Evolutionary conservation across 1,140 invertebrate species (phyloP).

Genomic region (Leptinotarsa defecta): DNA sequence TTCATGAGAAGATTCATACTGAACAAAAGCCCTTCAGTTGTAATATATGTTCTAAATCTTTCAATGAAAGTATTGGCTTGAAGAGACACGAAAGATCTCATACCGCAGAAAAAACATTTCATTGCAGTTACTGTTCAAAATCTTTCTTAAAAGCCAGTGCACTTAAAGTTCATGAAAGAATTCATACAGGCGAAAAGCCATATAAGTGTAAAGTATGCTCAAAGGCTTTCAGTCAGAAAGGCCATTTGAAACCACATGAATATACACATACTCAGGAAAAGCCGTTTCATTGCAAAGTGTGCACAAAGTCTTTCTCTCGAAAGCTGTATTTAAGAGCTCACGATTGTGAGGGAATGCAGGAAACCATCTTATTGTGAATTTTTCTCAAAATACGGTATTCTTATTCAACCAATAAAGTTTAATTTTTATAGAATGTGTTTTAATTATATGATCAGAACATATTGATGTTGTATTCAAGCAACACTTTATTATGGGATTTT

Average conservation of each 20-base stretch:
- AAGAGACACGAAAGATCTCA: not conserved
- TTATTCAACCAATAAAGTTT: too few species aligned
- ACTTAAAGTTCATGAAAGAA: not conserved
- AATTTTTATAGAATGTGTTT: too few species aligned
- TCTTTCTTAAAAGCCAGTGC: not conserved
- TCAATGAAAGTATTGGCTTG: not conserved
- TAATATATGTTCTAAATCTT: not conserved
- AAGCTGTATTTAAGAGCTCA: too few species aligned
- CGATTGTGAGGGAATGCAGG: too few species aligned
- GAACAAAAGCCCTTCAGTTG: not conserved
- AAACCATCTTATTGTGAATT: too few species aligned
- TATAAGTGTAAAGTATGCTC: not conserved
- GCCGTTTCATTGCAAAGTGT: not conserved
- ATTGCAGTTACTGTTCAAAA: not conserved
- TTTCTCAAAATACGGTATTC: too few species aligned
- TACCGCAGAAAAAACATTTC: slow-evolving; percentile 56
- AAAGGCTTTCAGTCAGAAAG: not conserved
- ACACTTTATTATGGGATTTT: too few species aligned
- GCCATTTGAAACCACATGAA: not conserved
- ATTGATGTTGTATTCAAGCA: too few species aligned
- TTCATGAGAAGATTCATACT: not conserved
- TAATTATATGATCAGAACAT: too few species aligned
- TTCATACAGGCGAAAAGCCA: not conserved
- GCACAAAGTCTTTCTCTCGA: not conserved
- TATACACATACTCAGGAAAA: not conserved